Percentiles rank a stretch among this genome's conserved stretches.
Evolutionary conservation across 1,140 invertebrate genomes (phyloP).

Genomic region (Eupristina koningsbergeri): DNA sequence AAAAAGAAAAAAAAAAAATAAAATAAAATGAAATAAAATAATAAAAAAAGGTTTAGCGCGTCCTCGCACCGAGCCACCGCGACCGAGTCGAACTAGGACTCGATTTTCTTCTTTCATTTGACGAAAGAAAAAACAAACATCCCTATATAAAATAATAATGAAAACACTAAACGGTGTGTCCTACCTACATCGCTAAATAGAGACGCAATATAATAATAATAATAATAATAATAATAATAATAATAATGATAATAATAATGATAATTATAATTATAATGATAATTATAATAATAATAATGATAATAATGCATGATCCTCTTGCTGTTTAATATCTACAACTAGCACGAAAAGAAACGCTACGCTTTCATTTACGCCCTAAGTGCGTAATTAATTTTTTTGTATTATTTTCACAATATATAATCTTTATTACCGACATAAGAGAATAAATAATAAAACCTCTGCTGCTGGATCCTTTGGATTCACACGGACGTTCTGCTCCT

Average conservation of each 20-base stretch:
- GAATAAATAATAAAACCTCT: conserved; percentile 45
- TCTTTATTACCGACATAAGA: conserved; percentile 35
- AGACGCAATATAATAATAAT: too few species aligned
- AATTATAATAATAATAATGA: too few species aligned
- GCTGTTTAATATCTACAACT: conserved; percentile 40
- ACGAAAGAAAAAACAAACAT: conserved; percentile 43
- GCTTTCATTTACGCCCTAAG: conserved; percentile 33
- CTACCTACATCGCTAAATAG: conserved; percentile 39
- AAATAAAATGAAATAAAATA: too few species aligned
- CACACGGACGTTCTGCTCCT: conserved; percentile 40
- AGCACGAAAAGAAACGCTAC: conserved; percentile 44
- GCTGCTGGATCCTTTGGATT: conserved; percentile 51
- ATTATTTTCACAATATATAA: conserved; percentile 13
- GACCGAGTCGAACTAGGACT: conserved; percentile 38
- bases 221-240: too few species aligned
- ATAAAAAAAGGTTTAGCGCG: conserved; percentile 6
- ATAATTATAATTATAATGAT: too few species aligned
- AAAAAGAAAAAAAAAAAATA: too few species aligned
- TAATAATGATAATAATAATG: too few species aligned
- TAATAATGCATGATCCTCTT: conserved; percentile 45
- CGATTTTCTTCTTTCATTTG: conserved; percentile 40
- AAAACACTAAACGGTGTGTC: conserved; percentile 41
- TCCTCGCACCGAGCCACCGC: conserved; percentile 11
- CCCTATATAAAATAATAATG: conserved; percentile 24
- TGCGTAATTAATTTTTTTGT: conserved; percentile 17